Percentiles rank a stretch among this genome's conserved stretches.
Conservation (phyloP, 2,797 vertebrate species). For the Neoniphon sammara region DNA sequence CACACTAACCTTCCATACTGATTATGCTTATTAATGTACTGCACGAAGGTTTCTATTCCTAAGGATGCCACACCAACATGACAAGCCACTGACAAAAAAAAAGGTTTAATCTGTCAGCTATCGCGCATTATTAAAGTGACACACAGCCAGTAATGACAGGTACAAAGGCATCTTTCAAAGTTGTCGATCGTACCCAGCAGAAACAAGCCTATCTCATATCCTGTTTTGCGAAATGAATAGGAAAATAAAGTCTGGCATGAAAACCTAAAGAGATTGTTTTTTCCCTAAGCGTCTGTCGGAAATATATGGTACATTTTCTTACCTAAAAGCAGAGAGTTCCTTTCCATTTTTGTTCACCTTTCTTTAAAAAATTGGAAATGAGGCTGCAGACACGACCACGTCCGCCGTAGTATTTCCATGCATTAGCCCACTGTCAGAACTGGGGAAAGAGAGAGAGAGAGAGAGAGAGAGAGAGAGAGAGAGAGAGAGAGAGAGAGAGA, state of each 20-base stretch:
- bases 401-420: conserved; percentile 33
- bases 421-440: conserved; percentile 21
- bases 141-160: background rate
- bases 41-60: conserved; percentile 17
- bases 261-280: too few species aligned
- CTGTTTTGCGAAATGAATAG: background rate
- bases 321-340: conserved; percentile 68
- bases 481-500: conserved; percentile 18
- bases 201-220: background rate
- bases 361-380: conserved; percentile 58
- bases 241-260: background rate
- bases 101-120: conserved; percentile 6
- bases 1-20: background rate
- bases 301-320: conserved; percentile 33
- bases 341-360: conserved; percentile 71
- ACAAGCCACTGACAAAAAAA: conserved; percentile 9
- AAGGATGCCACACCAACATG: conserved; percentile 26
- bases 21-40: conserved; percentile 8
- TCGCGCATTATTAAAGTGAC: background rate
- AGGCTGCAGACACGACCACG: conserved; percentile 46
- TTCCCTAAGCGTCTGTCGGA: conserved; percentile 23
- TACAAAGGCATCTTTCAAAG: background rate
- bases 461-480: conserved; percentile 4
- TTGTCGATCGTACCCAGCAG: background rate
- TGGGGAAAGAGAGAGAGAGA: conserved; percentile 8